These are phyloP conservation scores for Pentamera pediparva DNA, from an alignment of 53 echinoderm and acorn worm genomes.

Conservation along the genomic window DNA sequence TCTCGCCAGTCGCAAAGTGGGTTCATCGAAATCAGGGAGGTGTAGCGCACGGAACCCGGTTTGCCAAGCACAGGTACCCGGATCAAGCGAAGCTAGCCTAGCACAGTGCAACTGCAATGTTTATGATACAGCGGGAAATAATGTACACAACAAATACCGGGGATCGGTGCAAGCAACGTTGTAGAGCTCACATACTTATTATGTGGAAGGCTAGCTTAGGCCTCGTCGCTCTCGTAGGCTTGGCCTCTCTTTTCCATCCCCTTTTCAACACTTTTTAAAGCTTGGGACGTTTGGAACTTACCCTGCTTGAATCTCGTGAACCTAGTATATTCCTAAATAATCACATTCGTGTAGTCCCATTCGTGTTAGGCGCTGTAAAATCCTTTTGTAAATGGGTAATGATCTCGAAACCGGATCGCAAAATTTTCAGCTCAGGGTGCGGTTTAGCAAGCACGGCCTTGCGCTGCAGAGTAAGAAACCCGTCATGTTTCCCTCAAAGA, in stretches of 20 bases:
- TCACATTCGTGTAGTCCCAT: constrained; percentile 30
- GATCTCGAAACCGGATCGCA: constrained; percentile 29
- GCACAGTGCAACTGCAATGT: constrained; percentile 10
- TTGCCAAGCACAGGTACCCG: constrained; percentile 23
- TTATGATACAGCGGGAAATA: too few relatives aligned
- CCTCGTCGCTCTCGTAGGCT: background rate
- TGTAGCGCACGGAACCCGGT: background rate
- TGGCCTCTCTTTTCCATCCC: background rate
- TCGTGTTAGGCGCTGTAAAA: constrained; percentile 23
- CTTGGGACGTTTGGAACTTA: constrained; percentile 4
- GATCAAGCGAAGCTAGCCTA: constrained; percentile 18
- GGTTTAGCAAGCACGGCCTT: constrained; percentile 29
- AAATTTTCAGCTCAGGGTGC: constrained; percentile 36
- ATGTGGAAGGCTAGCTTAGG: constrained; percentile 30
- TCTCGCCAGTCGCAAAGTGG: too few relatives aligned
- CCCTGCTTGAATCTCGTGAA: constrained; percentile 22
- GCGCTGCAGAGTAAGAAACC: constrained; percentile 35
- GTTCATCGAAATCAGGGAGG: too few relatives aligned
- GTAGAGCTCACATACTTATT: too few relatives aligned
- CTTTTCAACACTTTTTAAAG: background rate
- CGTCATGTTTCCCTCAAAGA: constrained; percentile 28
- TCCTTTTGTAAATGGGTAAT: constrained; percentile 20
- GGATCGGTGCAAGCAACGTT: constrained; percentile 22
- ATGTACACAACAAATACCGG: constrained; percentile 21
- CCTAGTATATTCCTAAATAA: constrained; percentile 26